Base-by-base conservation (phyloP, 2,888 invertebrate species). In the Mesorhabditis spiculigera region DNA sequence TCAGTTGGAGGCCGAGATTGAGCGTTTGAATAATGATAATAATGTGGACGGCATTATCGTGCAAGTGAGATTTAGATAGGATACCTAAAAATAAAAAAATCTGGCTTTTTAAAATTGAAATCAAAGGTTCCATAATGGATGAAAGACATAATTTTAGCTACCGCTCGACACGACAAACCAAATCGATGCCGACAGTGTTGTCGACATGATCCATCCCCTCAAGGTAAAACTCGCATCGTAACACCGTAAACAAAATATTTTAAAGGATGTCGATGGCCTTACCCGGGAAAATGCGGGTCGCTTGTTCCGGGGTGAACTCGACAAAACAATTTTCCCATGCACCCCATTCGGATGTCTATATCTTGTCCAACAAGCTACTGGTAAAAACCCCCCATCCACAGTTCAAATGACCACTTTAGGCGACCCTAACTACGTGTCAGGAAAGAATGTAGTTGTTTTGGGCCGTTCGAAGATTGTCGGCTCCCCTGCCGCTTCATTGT, bases 401-500 rank as follows among this genome's bases (percentile, higher is more conserved):
- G n/a, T n/a, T n/a, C n/a, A n/a, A n/a, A n/a, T n/a, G n/a, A n/a
- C n/a, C n/a, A n/a, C 42, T 70, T 61, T 28, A 81, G 81, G 82
- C 5, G 80, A 82, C 69, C 71, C 73, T 10, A 75, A 82, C 70
- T 83, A 71, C 68, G 75, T 80, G 28, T 45, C 69, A 45, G 85
- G 85, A 41, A 85, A 85, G 67, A 90, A 90, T 75, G 95, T 93
- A 4, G 96, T 97, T 4, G 95, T 99, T 28, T 87, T 99, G 62
- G 98, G 98, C 0, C 90, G 98, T 79, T 96, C 95, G 87, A 95
- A 95, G 88, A 97, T 98, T 85, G 95, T 99, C 3, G 98, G 98
- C 63, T 93, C 95, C 0, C 98, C 98, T 0, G 93, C 92, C 75
- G 90, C 95, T 0, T 94, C 95, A 87, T 89, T 98, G 45, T 90